Evolutionary conservation across 2,888 invertebrate species (phyloP).

Genomic region (Eucera pruinosa): DNA sequence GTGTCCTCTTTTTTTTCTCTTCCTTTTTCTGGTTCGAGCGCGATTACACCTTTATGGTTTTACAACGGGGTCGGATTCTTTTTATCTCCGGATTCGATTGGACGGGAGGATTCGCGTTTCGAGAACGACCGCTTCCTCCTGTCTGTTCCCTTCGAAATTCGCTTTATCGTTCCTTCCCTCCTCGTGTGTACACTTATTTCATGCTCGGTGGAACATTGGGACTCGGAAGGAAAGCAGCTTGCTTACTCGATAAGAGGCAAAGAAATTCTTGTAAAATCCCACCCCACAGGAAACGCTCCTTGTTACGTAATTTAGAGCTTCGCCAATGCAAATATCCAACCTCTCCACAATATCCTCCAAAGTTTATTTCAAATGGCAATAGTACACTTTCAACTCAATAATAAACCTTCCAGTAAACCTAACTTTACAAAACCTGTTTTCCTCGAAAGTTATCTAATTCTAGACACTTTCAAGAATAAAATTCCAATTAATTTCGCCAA

Average conservation of each 20-base stretch:
- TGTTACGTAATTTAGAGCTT: conserved; percentile 16
- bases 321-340: not conserved
- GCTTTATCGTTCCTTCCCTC: conserved; percentile 67
- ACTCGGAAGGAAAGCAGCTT: conserved; percentile 67
- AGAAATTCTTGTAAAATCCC: conserved; percentile 44
- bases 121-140: conserved; percentile 44
- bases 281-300: not conserved
- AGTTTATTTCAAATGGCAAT: no score
- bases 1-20: not conserved
- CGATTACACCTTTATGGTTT: conserved; percentile 83
- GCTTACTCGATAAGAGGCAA: conserved; percentile 49
- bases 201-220: conserved; percentile 75
- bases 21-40: conserved; percentile 24
- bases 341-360: no score
- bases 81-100: conserved; percentile 65
- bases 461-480: no score
- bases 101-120: conserved; percentile 48
- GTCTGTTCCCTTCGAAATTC: conserved; percentile 63
- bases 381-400: no score
- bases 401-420: no score
- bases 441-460: no score
- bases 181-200: conserved; percentile 80
- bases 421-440: no score
- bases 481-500: no score
- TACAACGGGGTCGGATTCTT: conserved; percentile 78